Evolutionary conservation across 2,113 vertebrate genomes (phyloP).

Genomic region (Marmota flaviventris): DNA sequence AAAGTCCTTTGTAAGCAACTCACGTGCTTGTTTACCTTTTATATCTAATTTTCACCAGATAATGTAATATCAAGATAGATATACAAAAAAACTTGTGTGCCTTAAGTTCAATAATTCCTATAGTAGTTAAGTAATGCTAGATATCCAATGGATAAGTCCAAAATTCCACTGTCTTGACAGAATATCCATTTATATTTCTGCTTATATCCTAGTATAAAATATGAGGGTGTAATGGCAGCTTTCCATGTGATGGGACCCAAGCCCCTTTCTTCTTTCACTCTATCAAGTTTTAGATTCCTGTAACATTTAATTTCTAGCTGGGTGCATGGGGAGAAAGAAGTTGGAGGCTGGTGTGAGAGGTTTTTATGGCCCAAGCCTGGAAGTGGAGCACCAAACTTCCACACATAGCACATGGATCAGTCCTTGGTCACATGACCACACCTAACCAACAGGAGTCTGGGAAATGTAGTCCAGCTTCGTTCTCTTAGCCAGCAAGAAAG

Average conservation of each 20-base stretch:
- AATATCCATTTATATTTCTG: constrained; percentile 41
- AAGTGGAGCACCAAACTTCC: neutral
- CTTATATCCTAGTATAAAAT: neutral
- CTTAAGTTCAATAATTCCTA: neutral
- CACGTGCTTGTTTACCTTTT: neutral
- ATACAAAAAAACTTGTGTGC: constrained; percentile 19
- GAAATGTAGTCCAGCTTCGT: neutral
- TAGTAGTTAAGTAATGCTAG: constrained; percentile 33
- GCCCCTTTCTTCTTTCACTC: constrained; percentile 3
- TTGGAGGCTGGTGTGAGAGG: neutral
- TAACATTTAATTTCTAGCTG: neutral
- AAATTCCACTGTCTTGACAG: constrained; percentile 41
- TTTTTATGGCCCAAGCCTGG: neutral
- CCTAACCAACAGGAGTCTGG: neutral
- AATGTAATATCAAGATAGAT: neutral
- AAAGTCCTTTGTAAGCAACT: neutral
- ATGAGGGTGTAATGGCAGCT: neutral
- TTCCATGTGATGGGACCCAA: neutral
- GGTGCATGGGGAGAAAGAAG: neutral
- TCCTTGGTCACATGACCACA: constrained; percentile 35
- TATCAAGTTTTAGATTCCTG: neutral
- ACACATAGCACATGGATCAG: neutral
- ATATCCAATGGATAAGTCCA: neutral
- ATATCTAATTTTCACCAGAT: constrained; percentile 33
- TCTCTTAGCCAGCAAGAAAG: neutral